Evolutionary conservation across 2,797 vertebrate species (phyloP), one percentile per base, ranked within the genome.

Genomic region (Agapornis canus): DNA sequence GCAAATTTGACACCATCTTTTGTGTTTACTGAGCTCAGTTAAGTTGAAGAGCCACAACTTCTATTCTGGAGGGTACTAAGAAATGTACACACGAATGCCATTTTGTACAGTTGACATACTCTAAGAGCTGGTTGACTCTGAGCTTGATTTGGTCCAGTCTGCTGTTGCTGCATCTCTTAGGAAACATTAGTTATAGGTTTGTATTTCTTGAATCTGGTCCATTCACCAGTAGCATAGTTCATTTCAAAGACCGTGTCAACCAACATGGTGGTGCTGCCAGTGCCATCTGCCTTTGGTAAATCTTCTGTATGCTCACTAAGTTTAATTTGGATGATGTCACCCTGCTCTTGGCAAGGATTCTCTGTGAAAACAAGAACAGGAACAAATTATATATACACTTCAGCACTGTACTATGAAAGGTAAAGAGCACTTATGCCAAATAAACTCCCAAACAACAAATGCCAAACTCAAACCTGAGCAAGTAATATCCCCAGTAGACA

Each of bases 171-270:
- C 51, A 49, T 82, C 63, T 86, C 97, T 99, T 98, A 99, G 77
- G 99, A 99, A 83, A 98, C 98, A 20, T 99, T 99, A 97, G 99
- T 99, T 98, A 99, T 99, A 94, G 99, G 99, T 97, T 99, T 99
- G 98, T 99, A 99, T 98, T 99, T 99, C 98, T 99, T 99, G 98
- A 99, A 99, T 86, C 99, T 99, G 64, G 99, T 99, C 99, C 99
- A 99, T 98, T 99, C 99, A 95, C 99, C 99, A 9, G 99, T 99
- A 82, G 99, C 99, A 93, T 99, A 99, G 99, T 99, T 99, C 99
- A 99, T 99, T 98, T 99, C 99, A 89, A 99, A 99, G 95, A 99
- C 99, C 0, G 99, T 99, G 98, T 99, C 99, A 93, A 99, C 99
- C 96, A 99, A 98, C 99, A 99, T 99, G 90, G 99, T 99, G 97